These are phyloP conservation scores for Theocolax elegans DNA, from an alignment of 1,140 invertebrate species.

Conservation along the genomic window DNA sequence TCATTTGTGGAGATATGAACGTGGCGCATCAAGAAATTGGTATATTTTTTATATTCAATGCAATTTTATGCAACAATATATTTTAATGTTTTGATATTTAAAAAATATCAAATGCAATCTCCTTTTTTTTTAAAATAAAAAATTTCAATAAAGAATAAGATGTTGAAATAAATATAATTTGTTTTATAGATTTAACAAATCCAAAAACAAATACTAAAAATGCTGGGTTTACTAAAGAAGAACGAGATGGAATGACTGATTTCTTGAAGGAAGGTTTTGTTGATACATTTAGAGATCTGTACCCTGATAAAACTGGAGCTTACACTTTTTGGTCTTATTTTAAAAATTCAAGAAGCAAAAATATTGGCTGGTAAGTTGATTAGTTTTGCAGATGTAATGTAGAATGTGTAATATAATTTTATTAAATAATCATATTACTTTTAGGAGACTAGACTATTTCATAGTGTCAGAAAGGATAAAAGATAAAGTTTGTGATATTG, in stretches of 20 bases:
- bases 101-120: too few species aligned
- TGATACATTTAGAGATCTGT: conserved; percentile 88
- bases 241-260: conserved; percentile 89
- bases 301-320: conserved; percentile 84
- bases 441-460: conserved; percentile 94
- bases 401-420: too few species aligned
- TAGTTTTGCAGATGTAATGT: too few species aligned
- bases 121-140: background rate
- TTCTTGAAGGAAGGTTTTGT: conserved; percentile 84
- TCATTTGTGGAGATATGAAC: conserved; percentile 97
- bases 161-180: background rate
- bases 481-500: conserved; percentile 82
- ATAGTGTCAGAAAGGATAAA: conserved; percentile 85
- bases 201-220: conserved; percentile 93
- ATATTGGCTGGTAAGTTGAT: conserved; percentile 94
- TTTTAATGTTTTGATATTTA: too few species aligned
- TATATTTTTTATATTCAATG: conserved; percentile 60
- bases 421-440: too few species aligned
- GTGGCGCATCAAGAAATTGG: conserved; percentile 96
- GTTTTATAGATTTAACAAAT: conserved; percentile 86
- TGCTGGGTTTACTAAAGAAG: conserved; percentile 95
- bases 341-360: conserved; percentile 84
- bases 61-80: background rate
- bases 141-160: background rate
- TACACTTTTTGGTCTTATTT: conserved; percentile 98